Evolutionary conservation across 2,797 vertebrate species (phyloP), one percentile per base, ranked within the genome.

Genomic region (Scolopax bukidnonensis): DNA sequence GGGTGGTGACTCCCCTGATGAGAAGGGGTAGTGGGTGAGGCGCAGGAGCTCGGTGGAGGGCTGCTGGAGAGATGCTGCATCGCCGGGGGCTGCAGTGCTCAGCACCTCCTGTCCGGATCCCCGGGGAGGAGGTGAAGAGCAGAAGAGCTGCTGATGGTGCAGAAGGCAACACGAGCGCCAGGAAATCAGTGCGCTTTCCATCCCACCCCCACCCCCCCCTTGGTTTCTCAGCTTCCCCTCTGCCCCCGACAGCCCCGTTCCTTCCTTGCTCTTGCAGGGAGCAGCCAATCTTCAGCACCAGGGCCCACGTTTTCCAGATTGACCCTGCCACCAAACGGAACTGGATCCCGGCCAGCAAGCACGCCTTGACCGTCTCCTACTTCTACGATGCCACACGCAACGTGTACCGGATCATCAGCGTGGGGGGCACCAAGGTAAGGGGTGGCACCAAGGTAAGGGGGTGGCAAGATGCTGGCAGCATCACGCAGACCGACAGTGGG

Each of bases 251-350:
- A 19, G 5, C 32, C 53, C 45, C 2, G 4, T 27, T 53, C 1
- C 0, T 27, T 50, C 1, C 0, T 84, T 27, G 94, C 15, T 24
- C 64, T 81, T 30, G 25, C 95, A 99, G 99, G 98, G 99, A 99
- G 97, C 99, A 99, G 98, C 99, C 99, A 4, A 99, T 99, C 96
- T 99, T 99, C 98, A 99, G 99, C 96, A 98, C 98, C 74, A 98
- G 99, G 97, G 99, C 99, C 23, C 99, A 99, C 16, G 99, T 99
- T 45, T 99, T 99, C 98, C 99, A 99, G 97, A 99, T 99, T 6
- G 99, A 99, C 96, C 99, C 99, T 0, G 98, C 98, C 87, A 99
- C 99, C 93, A 99, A 99, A 77, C 97, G 99, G 48, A 99, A 99
- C 98, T 99, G 99, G 99, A 98, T 99, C 95, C 99, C 99, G 0